Evolutionary conservation across 2,113 vertebrate species (phyloP), one percentile per base, ranked within the genome.

Genomic region (Chloebia gouldiae): DNA sequence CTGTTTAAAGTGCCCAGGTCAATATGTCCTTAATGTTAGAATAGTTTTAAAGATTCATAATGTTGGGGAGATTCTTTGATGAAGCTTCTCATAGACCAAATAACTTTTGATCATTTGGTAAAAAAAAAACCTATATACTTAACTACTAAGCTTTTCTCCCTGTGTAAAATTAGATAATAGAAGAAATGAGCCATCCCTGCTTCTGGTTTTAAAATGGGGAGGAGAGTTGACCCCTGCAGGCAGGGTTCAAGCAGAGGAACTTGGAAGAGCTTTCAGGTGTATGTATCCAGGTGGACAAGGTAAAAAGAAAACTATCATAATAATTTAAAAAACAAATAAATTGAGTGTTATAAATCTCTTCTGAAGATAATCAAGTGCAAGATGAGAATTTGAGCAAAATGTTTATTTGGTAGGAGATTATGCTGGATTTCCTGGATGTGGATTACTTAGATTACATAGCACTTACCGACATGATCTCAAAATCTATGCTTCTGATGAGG

Each of bases 261-360:
- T 99, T 77, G 99, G 99, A 86, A 98, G 98, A 91, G 98, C 99
- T 85, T 99, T 99, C 92, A 97, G 99, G 93, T 99, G 99, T 96
- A 99, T 99, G 98, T 99, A 99, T 94, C 99, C 99, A 66, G 99
- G 99, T 84, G 99, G 99, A 96, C 99, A 99, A 98, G 99, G 99
- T 99, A 98, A 97, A 92, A 93, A 66, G 30, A 53, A 51, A 63
- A 60, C 39, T 9, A 44, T 24, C 68, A 42, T 30, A 51, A 49
- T 7, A 17, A 12, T 53, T 13, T 14, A 5, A 2, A 2, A 9
- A 31, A 28, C 49, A 35, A 44, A 17, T 24, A 6, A 45, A 2
- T 30, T 57, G 20, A 66, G 22, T 88, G 7, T 16, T 22, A 27
- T 70, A 71, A 61, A 78, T 84, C 21, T 3, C 14, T 68, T 87